Base-by-base conservation (phyloP, 2,888 invertebrate genomes). In the Xylota segnis region DNA sequence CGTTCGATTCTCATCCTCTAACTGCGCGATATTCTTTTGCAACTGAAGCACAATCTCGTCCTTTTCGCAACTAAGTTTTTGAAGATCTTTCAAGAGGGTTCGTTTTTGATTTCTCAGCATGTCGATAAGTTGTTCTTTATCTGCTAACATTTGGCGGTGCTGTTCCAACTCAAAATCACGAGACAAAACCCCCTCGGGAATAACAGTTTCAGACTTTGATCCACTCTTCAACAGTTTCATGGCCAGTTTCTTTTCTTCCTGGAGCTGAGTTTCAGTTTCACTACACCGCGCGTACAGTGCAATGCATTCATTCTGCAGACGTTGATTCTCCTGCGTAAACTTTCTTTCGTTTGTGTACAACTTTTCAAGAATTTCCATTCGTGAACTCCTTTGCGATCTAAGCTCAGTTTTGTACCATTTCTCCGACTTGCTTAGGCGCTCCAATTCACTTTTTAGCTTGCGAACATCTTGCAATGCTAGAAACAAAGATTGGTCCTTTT, bases 401-500 rank as follows among this genome's bases (percentile, higher is more conserved):
- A 92, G 65, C 54, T 92, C 92, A 52, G 89, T 89, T 58, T 91
- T 92, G 84, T 92, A 92, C 92, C 92, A 92, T 74, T 90, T 90
- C 59, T 92, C 92, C 2, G 92, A 92, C 61, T 91, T 91, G 27
- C 87, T 89, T 0, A 91, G 75, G 0, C 92, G 89, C 77, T 92
- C 91, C 34, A 92, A 78, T 78, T 92, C 91, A 50, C 90, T 92
- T 40, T 90, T 91, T 4, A 91, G 83, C 70, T 90, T 90, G 0
- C 89, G 88, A 5, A 90, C 88, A 87, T 91, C 91, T 56, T 90
- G 90, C 12, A 90, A 71, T 0, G 91, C 89, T 12, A 89, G 59
- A 27, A 89, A 88, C 5, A 91, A 78, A 2, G 90, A 88, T 10
- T 90, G 88, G 29, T 88, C 88, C 18, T 88, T 88, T 37, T 89